Conservation (phyloP, 2,113 vertebrate genomes). For the Ia io region DNA sequence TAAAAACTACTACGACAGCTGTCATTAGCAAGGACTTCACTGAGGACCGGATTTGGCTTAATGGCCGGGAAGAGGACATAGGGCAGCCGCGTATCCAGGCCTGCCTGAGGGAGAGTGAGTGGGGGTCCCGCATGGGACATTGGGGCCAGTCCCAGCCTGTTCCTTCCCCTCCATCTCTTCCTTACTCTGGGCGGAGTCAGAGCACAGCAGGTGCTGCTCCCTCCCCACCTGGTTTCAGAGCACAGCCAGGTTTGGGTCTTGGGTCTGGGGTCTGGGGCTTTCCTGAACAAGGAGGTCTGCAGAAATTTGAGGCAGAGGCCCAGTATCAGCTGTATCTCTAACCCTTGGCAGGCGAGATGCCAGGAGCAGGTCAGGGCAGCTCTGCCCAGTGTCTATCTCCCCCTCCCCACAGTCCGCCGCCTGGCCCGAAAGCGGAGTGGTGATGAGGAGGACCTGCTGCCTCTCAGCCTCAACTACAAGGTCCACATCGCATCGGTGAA, state of each 20-base stretch:
- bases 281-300: fast-evolving
- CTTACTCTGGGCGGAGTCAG: not conserved
- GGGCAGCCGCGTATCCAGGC: slow-evolving; percentile 91
- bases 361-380: not conserved
- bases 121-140: fast-evolving
- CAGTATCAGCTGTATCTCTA: fast-evolving
- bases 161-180: not conserved
- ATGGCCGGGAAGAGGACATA: slow-evolving; percentile 89
- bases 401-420: slow-evolving; percentile 85
- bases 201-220: not conserved
- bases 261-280: not conserved
- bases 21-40: slow-evolving; percentile 88
- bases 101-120: slow-evolving; percentile 92
- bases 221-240: not conserved
- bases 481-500: slow-evolving; percentile 93
- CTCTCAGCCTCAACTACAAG: slow-evolving; percentile 83
- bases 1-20: slow-evolving; percentile 93
- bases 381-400: not conserved
- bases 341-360: not conserved
- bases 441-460: slow-evolving; percentile 28
- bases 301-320: not conserved
- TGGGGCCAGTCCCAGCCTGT: not conserved
- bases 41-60: slow-evolving; percentile 94
- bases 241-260: not conserved
- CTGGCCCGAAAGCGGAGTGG: slow-evolving; percentile 88